Percentiles rank a stretch among this genome's conserved stretches.
Evolutionary conservation across 2,113 vertebrate species (phyloP).

Genomic region (Trichechus manatus): DNA sequence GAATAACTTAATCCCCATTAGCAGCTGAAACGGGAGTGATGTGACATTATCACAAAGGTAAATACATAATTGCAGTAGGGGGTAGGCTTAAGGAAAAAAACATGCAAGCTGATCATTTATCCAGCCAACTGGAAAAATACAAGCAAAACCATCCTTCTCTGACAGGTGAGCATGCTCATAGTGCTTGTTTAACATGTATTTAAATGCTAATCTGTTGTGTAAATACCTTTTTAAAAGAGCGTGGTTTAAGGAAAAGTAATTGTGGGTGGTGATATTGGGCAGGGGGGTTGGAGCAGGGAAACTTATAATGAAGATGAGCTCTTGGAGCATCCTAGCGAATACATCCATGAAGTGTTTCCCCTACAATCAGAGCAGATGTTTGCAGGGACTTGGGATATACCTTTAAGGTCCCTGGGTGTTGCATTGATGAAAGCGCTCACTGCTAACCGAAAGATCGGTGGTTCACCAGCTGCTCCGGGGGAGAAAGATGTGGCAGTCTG

Average conservation of each 20-base stretch:
- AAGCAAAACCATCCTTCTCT: not conserved
- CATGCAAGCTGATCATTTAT: not conserved
- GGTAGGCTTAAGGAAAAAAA: not conserved
- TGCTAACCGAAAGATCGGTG: too few species aligned
- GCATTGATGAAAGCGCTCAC: too few species aligned
- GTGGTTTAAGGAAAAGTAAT: not conserved
- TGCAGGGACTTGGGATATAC: not conserved
- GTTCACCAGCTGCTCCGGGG: too few species aligned
- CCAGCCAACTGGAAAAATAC: not conserved
- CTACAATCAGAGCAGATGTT: too few species aligned
- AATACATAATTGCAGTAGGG: not conserved
- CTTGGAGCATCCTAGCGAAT: rapidly evolving
- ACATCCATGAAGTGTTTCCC: rapidly evolving
- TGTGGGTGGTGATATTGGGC: too few species aligned
- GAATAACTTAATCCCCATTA: not conserved
- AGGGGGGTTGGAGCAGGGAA: rapidly evolving
- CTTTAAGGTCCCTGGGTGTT: not conserved
- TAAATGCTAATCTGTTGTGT: not conserved
- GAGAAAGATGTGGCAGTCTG: too few species aligned
- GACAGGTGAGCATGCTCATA: not conserved
- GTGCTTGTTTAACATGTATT: not conserved
- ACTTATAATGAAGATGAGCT: rapidly evolving
- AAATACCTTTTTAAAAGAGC: not conserved
- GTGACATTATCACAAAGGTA: not conserved
- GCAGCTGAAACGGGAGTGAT: not conserved